Percentiles rank a stretch among this genome's conserved stretches.
These are phyloP conservation scores for Cyrtodaria siliqua DNA, from an alignment of 2,888 invertebrate species.

Conservation along the genomic window DNA sequence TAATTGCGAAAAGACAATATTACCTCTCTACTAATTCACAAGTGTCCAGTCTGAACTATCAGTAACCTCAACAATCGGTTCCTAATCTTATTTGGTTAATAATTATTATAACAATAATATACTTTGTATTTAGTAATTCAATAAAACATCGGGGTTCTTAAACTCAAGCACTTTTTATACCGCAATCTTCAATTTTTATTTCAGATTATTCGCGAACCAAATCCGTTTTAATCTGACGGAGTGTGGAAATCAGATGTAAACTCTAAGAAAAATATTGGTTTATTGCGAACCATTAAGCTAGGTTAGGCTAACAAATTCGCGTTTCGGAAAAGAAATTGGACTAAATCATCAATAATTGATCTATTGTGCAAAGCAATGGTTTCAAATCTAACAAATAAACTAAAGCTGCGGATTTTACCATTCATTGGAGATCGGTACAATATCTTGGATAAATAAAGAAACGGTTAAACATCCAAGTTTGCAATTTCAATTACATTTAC, in stretches of 20 bases:
- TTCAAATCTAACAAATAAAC: constrained; percentile 4
- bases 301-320: constrained; percentile 7
- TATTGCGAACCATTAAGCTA: not conserved
- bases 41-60: not conserved
- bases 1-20: too few relatives aligned
- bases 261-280: too few relatives aligned
- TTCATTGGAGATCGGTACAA: not conserved
- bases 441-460: not conserved
- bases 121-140: not conserved
- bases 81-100: not conserved
- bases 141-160: not conserved
- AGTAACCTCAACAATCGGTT: not conserved
- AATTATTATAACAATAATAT: too few relatives aligned
- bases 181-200: too few relatives aligned
- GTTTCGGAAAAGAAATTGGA: not conserved
- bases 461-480: too few relatives aligned
- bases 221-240: too few relatives aligned
- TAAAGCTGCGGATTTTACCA: not conserved
- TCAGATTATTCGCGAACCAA: too few relatives aligned
- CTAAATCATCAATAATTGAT: constrained; percentile 3
- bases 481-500: too few relatives aligned
- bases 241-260: too few relatives aligned
- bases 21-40: too few relatives aligned
- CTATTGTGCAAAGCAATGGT: not conserved
- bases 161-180: not conserved